Evolutionary conservation across 2,113 vertebrate species (phyloP).

Genomic region (Tylochromis polylepis): DNA sequence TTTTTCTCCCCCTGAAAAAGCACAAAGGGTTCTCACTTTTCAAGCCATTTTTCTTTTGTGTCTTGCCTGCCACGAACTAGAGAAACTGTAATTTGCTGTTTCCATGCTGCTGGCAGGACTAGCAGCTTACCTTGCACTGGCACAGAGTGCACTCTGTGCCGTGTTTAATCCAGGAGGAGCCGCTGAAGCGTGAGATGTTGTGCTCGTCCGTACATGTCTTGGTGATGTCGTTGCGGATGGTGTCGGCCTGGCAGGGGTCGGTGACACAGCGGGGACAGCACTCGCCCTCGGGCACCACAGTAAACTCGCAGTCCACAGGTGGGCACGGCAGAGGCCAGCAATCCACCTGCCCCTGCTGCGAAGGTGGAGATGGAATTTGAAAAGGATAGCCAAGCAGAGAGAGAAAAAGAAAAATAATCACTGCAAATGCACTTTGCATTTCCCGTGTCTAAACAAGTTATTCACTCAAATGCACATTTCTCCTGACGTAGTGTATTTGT

Average conservation of each 20-base stretch:
- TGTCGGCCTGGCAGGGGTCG: conserved; percentile 93
- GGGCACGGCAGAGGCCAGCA: conserved; percentile 95
- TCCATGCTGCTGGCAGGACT: neutral
- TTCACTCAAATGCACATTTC: conserved; percentile 32
- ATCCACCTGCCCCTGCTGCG: conserved; percentile 93
- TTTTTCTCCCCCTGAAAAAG: neutral
- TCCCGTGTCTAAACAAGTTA: conserved; percentile 1
- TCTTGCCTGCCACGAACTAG: neutral
- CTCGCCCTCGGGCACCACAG: conserved; percentile 85
- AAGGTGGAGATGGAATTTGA: neutral
- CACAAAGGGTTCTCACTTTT: neutral
- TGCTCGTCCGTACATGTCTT: conserved; percentile 94
- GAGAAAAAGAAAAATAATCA: neutral
- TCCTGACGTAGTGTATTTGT: conserved; percentile 44
- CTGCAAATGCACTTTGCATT: neutral
- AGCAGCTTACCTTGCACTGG: conserved; percentile 83
- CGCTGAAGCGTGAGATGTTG: conserved; percentile 90
- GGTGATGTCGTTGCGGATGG: conserved; percentile 91
- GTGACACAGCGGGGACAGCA: conserved; percentile 90
- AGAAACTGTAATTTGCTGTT: neutral
- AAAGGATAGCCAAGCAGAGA: neutral
- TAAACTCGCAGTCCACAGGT: conserved; percentile 89
- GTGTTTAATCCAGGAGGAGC: conserved; percentile 95
- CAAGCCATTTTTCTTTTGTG: neutral
- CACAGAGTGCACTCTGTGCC: conserved; percentile 95